phyloP scores from a whole-genome alignment of 2,113 vertebrate genomes.

The Varanus komodoensis region DNA sequence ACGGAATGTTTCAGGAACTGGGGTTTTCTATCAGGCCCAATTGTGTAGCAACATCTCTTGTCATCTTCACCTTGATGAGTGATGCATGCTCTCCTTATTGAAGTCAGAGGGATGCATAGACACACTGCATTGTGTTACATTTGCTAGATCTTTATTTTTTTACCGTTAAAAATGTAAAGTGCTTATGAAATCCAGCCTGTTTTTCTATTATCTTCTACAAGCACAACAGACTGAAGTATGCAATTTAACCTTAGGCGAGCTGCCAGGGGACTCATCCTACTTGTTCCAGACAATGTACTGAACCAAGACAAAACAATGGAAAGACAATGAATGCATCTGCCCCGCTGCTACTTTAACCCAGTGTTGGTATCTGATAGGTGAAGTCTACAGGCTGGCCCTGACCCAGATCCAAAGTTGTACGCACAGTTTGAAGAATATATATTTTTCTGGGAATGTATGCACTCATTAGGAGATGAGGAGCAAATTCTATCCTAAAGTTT shows the following conservation, averaged over 20 bases:
- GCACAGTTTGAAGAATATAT: not conserved
- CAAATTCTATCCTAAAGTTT: not conserved
- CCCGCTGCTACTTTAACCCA: not conserved
- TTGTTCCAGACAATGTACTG: not conserved
- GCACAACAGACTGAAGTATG: not conserved
- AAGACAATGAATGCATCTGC: not conserved
- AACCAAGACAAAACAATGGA: not conserved
- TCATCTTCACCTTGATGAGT: not conserved
- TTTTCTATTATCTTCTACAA: no score
- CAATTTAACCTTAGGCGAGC: not conserved
- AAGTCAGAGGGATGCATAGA: not conserved
- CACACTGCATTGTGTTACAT: not conserved
- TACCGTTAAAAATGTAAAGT: not conserved
- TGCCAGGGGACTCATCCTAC: not conserved
- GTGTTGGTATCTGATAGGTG: no score
- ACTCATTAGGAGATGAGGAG: not conserved
- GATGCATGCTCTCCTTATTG: not conserved
- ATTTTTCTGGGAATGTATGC: not conserved
- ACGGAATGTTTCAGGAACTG: not conserved
- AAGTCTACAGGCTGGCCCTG: not conserved
- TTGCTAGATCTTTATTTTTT: not conserved
- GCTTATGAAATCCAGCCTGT: not conserved
- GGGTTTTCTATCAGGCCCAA: constrained; percentile 17
- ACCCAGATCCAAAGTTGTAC: not conserved
- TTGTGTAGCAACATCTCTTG: not conserved